Conservation (phyloP, 2,888 invertebrate genomes). For the Metellina segmentata region DNA sequence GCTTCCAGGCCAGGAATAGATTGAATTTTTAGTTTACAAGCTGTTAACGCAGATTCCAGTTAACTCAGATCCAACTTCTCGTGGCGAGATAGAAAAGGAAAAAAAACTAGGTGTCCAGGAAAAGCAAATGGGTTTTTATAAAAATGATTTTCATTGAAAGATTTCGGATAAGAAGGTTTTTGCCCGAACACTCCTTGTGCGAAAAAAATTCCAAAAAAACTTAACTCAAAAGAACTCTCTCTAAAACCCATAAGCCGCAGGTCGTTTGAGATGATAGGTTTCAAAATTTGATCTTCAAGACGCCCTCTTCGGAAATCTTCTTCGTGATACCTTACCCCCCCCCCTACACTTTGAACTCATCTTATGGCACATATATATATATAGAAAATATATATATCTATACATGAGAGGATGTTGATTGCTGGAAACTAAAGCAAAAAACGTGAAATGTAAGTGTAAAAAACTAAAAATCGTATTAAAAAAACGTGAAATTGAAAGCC, state of each 20-base stretch:
- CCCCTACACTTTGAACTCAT: constrained; percentile 41
- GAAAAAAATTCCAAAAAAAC: constrained; percentile 51
- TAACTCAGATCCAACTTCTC: constrained; percentile 11
- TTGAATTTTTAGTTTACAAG: constrained; percentile 74
- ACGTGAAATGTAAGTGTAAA: constrained; percentile 41
- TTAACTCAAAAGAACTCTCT: constrained; percentile 58
- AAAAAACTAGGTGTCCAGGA: constrained; percentile 59
- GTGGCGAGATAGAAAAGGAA: constrained; percentile 9
- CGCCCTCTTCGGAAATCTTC: constrained; percentile 39
- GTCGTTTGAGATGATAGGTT: constrained; percentile 73
- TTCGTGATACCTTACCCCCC: not conserved
- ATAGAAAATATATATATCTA: constrained; percentile 35
- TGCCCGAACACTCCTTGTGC: not conserved
- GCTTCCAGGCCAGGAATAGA: constrained; percentile 60
- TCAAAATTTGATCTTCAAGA: constrained; percentile 65
- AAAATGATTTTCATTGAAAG: constrained; percentile 73
- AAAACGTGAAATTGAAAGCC: constrained; percentile 63
- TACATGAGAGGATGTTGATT: constrained; percentile 63
- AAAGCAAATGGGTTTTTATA: constrained; percentile 70
- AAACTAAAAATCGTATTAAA: constrained; percentile 63
- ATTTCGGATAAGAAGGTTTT: constrained; percentile 71
- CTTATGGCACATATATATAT: constrained; percentile 23
- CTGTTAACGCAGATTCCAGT: constrained; percentile 58
- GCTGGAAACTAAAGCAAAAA: constrained; percentile 55
- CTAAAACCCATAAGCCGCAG: constrained; percentile 74